phyloP scores from a whole-genome alignment of 2,888 invertebrate species.

The Mallateleia sp. region DNA sequence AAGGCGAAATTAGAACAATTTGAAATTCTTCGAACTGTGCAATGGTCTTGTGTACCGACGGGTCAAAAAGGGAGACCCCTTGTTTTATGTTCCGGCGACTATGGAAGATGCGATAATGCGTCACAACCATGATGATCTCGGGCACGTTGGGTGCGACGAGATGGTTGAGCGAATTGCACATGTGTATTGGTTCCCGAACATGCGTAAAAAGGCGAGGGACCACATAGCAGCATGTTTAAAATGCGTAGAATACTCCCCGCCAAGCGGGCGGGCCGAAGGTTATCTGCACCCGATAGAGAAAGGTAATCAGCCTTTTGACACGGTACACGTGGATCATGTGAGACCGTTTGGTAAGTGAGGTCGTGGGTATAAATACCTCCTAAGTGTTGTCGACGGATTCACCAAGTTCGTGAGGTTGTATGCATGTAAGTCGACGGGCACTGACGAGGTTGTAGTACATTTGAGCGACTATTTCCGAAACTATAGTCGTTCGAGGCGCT shows the following conservation, averaged over 20 bases:
- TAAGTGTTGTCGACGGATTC: constrained; percentile 79
- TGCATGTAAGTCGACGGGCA: constrained; percentile 47
- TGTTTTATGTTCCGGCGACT: too few species aligned
- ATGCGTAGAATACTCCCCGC: background rate
- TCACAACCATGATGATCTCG: too few species aligned
- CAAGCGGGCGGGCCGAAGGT: constrained; percentile 19
- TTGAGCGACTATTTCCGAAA: constrained; percentile 82
- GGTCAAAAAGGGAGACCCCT: too few species aligned
- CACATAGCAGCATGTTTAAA: background rate
- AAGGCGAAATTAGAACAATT: too few species aligned
- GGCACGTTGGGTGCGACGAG: too few species aligned
- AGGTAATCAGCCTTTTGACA: too few species aligned
- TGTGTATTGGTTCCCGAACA: too few species aligned
- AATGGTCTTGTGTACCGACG: constrained; percentile 77
- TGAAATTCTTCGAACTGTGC: constrained; percentile 70
- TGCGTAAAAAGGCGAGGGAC: constrained; percentile 38
- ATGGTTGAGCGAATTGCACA: too few species aligned
- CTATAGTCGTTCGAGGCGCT: constrained; percentile 81
- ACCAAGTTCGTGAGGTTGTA: constrained; percentile 37
- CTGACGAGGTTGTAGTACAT: constrained; percentile 81
- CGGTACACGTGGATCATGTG: too few species aligned
- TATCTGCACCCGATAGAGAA: too few species aligned
- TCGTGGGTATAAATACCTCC: background rate
- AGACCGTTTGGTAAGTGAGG: background rate
- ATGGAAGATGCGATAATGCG: too few species aligned